Percentiles rank a stretch among this genome's conserved stretches.
phyloP scores from a whole-genome alignment of 2,797 vertebrate genomes.

The Gorsachius magnificus region DNA sequence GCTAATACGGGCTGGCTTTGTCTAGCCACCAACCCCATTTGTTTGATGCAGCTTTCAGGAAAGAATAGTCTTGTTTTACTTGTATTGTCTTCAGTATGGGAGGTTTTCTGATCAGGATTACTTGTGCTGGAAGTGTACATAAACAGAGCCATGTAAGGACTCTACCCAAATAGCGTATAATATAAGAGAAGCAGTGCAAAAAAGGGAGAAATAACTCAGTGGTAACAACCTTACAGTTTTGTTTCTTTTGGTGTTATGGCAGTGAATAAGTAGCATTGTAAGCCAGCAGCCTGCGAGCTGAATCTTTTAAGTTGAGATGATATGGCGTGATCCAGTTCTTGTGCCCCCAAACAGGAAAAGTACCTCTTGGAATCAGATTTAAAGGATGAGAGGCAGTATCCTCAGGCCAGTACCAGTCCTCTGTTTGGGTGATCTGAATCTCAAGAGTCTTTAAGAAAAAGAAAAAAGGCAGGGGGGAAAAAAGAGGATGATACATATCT shows the following conservation, averaged over 20 bases:
- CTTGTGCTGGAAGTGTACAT: not conserved
- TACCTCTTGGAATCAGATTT: not conserved
- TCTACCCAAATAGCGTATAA: not conserved
- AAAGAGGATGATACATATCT: not conserved
- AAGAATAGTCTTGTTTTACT: not conserved
- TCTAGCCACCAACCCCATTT: not conserved
- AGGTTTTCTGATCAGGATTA: not conserved
- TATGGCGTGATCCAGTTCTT: not conserved
- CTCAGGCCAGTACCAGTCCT: not conserved
- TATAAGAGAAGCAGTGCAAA: not conserved
- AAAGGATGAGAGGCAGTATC: not conserved
- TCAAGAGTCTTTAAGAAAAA: not conserved
- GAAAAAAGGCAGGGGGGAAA: too few relatives aligned
- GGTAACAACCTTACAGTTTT: not conserved
- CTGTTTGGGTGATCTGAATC: not conserved
- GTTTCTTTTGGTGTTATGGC: not conserved
- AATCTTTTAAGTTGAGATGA: not conserved
- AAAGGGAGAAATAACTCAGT: not conserved
- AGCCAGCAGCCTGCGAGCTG: not conserved
- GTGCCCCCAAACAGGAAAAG: not conserved
- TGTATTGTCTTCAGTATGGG: not conserved
- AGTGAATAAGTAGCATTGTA: not conserved
- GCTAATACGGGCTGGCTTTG: accelerated
- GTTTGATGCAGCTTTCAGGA: not conserved
- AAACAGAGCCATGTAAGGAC: not conserved